These are phyloP conservation scores for Panulirus ornatus DNA, from an alignment of 1,140 invertebrate genomes.

Conservation along the genomic window DNA sequence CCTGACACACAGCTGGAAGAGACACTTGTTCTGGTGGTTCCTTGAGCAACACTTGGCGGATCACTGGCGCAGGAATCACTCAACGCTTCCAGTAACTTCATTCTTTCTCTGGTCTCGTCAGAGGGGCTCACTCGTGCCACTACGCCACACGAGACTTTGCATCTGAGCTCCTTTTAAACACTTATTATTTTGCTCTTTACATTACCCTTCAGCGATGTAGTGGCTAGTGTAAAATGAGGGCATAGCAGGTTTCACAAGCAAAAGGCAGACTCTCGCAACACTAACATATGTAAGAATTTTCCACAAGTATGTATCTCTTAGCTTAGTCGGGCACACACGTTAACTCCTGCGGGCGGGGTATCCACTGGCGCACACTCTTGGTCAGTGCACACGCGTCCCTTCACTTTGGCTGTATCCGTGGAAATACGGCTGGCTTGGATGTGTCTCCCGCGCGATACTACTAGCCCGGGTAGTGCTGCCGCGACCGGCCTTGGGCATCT, in stretches of 20 bases:
- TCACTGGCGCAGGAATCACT: not conserved
- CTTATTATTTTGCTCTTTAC: too few relatives aligned
- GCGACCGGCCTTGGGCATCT: not conserved
- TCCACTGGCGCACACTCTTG: not conserved
- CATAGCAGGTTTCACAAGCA: not conserved
- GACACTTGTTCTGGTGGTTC: not conserved
- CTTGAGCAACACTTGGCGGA: not conserved
- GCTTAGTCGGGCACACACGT: not conserved
- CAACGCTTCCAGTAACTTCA: not conserved
- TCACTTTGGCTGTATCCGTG: not conserved
- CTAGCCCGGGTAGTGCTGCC: not conserved
- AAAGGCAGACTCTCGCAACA: too few relatives aligned
- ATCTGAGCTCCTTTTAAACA: not conserved
- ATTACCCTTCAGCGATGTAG: too few relatives aligned
- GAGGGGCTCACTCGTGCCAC: not conserved
- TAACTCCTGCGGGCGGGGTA: not conserved
- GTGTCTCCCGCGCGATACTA: constrained; percentile 3
- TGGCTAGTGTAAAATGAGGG: too few relatives aligned
- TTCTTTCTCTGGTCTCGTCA: not conserved
- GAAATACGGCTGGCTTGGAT: not conserved
- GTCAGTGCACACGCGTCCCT: not conserved
- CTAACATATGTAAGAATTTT: too few relatives aligned
- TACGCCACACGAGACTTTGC: not conserved
- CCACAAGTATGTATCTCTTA: not conserved
- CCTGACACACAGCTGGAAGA: not conserved